Evolutionary conservation across 2,797 vertebrate genomes (phyloP).

Genomic region (Vipera ursinii): DNA sequence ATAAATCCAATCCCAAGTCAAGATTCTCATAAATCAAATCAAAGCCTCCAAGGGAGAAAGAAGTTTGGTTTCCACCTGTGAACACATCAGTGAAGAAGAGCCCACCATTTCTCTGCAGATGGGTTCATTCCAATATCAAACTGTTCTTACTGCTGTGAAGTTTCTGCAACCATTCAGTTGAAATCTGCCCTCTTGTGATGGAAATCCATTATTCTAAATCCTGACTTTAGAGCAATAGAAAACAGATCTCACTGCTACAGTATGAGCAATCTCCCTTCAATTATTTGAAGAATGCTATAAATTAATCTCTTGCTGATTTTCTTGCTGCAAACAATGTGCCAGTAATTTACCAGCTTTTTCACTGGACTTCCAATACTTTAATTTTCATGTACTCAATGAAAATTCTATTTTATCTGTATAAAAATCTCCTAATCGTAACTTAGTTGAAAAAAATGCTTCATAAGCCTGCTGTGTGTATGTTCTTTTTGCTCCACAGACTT

Average conservation of each 20-base stretch:
- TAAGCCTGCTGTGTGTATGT: background rate
- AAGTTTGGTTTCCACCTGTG: background rate
- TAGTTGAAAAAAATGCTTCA: background rate
- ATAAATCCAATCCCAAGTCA: background rate
- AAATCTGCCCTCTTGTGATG: background rate
- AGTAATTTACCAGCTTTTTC: background rate
- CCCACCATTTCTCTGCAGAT: background rate
- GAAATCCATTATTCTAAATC: background rate
- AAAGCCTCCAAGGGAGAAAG: background rate
- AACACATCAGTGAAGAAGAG: background rate
- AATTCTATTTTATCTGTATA: background rate
- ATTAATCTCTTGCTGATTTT: background rate
- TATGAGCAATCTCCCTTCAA: background rate
- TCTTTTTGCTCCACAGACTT: background rate
- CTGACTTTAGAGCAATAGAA: background rate
- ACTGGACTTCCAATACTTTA: background rate
- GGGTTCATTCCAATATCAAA: background rate
- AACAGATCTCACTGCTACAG: background rate
- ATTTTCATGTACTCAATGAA: background rate
- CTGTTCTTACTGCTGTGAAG: background rate
- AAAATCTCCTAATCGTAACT: background rate
- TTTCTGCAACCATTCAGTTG: background rate
- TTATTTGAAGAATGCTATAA: background rate
- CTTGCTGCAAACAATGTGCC: background rate
- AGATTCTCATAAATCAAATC: background rate